Evolutionary conservation across 2,113 vertebrate genomes (phyloP).

Genomic region (Nicator chloris): DNA sequence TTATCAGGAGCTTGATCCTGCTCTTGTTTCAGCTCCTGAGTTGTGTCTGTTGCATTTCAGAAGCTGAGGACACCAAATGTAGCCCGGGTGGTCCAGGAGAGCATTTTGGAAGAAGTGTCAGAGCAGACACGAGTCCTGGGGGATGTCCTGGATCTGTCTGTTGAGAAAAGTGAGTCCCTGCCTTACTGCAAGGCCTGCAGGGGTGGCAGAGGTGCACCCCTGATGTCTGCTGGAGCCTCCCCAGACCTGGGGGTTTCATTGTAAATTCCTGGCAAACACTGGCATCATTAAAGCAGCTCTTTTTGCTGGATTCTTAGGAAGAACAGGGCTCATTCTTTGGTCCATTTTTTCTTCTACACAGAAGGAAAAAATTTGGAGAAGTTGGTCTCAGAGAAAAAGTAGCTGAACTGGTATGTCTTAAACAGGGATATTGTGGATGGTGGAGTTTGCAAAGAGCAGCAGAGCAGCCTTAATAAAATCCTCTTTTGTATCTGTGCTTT

Average conservation of each 20-base stretch:
- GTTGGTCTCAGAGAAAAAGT: neutral
- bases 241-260: neutral
- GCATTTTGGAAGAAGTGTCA: slow-evolving; percentile 67
- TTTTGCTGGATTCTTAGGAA: neutral
- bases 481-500: neutral
- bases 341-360: neutral
- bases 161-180: slow-evolving; percentile 72
- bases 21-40: neutral
- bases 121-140: slow-evolving; percentile 71
- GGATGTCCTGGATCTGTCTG: slow-evolving; percentile 63
- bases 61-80: slow-evolving; percentile 67
- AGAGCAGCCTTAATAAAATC: neutral
- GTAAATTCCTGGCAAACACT: neutral
- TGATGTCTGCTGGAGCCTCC: neutral
- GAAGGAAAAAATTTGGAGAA: neutral
- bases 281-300: neutral
- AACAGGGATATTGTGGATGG: neutral
- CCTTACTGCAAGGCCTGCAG: neutral
- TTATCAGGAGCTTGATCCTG: neutral
- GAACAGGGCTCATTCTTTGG: neutral
- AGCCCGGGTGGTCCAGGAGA: slow-evolving; percentile 62
- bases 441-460: neutral
- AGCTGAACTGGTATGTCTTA: neutral
- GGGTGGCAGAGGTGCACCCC: neutral
- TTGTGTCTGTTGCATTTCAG: slow-evolving; percentile 52